phyloP scores from a whole-genome alignment of 2,797 vertebrate genomes.

The Bufotes viridis region DNA sequence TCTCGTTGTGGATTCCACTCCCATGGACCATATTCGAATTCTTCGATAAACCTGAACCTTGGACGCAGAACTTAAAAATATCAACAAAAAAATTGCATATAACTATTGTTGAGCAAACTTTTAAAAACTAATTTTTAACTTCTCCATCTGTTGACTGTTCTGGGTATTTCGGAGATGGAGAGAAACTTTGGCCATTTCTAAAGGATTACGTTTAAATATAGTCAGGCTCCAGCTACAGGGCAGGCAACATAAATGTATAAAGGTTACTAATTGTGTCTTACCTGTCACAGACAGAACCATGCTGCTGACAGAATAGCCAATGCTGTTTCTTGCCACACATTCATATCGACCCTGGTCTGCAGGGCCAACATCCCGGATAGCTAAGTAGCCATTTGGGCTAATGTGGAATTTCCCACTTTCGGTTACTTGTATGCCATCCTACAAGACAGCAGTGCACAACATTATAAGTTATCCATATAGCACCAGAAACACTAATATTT shows the following conservation, averaged over 20 bases:
- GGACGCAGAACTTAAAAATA: no score
- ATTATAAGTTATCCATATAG: not conserved
- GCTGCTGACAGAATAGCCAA: slow-evolving; percentile 88
- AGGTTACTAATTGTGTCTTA: slow-evolving; percentile 69
- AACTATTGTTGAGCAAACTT: no score
- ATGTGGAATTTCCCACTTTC: slow-evolving; percentile 98
- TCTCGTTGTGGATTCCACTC: no score
- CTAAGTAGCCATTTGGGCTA: slow-evolving; percentile 88
- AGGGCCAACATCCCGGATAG: slow-evolving; percentile 89
- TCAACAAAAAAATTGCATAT: no score
- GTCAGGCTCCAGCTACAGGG: no score
- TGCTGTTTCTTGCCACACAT: slow-evolving; percentile 92
- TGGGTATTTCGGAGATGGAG: no score
- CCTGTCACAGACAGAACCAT: slow-evolving; percentile 95
- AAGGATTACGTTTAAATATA: no score
- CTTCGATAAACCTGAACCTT: no score
- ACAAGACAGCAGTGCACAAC: not conserved
- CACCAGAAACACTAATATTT: not conserved
- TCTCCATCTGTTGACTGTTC: no score
- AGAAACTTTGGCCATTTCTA: not conserved
- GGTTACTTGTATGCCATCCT: slow-evolving; percentile 81
- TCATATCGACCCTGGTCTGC: slow-evolving; percentile 93
- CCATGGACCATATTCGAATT: no score
- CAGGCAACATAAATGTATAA: not conserved
- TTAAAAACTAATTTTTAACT: no score